Evolutionary conservation across 2,888 invertebrate genomes (phyloP), one percentile per base, ranked within the genome.

Genomic region (Stenotaenia linearis): DNA sequence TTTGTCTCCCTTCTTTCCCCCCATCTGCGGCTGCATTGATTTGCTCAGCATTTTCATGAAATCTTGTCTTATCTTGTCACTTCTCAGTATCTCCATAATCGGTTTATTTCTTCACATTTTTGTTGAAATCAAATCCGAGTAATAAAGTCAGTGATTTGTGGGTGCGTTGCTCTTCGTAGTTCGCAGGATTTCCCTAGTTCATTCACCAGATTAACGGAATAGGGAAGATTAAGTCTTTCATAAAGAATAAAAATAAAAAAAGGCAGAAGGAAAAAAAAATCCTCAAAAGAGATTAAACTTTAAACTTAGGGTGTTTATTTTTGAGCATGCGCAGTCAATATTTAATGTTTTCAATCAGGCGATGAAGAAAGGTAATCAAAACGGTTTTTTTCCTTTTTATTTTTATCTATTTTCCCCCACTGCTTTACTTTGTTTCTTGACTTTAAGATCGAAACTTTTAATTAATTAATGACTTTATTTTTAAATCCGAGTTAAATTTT

Each of bases 1-100:
- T 28, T 28, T 69, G 28, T 28, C 15, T 69, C 25, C 25, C 56
- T 28, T 12, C 12, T 69, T 69, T 28, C 23, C n/a, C 69, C 45
- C 28, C 69, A 69, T 69, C 69, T 69, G 69, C 28, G 69, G 69
- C 69, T 69, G 69, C 69, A 69, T 69, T 69, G 69, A 69, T 69
- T 69, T 69, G 69, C 69, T 69, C 69, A 69, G 69, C 69, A 28
- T 69, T 69, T 69, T 69, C 69, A 69, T 69, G 69, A 69, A 69
- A 69, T 69, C 69, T 69, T 69, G 69, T 69, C 69, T 69, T 69
- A 69, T 69, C 69, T 25, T 69, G 69, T 69, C 69, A 69, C 25
- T 69, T 69, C 69, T 69, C 12, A 9, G 69, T 69, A 69, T 69
- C 69, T 69, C 69, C 69, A 69, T 69, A 69, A 69, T 69, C 69